A percentile compares a stretch with the other conserved stretches of the same genome.
phyloP scores from a whole-genome alignment of 2,888 invertebrate species.

The Cataglyphis cursor region DNA sequence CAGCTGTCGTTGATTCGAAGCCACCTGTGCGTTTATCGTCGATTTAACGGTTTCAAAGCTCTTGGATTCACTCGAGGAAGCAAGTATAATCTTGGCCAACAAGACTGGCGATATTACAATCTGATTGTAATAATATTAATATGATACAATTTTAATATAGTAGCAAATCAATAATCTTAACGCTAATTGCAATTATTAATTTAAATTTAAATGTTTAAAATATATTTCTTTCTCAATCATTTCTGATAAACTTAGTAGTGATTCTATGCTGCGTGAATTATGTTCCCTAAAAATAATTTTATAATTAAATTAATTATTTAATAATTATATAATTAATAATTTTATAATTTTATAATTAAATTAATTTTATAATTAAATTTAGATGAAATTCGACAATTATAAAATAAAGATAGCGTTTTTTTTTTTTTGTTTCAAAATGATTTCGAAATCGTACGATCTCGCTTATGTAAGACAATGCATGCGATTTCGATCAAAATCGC shows the following conservation, averaged over 20 bases:
- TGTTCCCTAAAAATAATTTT: background rate
- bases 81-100: background rate
- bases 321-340: too few relatives aligned
- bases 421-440: background rate
- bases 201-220: background rate
- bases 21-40: slow-evolving; percentile 26
- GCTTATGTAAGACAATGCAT: background rate
- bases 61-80: background rate
- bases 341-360: too few relatives aligned
- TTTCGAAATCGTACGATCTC: slow-evolving; percentile 20
- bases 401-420: background rate
- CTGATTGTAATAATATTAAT: background rate
- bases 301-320: too few relatives aligned
- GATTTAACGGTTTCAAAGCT: background rate
- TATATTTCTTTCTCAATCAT: background rate
- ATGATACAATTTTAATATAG: background rate
- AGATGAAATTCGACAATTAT: background rate
- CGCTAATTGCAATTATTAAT: background rate
- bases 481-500: slow-evolving; percentile 24
- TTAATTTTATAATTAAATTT: background rate
- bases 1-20: slow-evolving; percentile 27
- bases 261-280: background rate
- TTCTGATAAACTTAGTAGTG: background rate
- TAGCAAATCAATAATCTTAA: background rate
- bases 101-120: background rate